phyloP scores from a whole-genome alignment of 2,113 vertebrate species.

The Melanerpes formicivorus region DNA sequence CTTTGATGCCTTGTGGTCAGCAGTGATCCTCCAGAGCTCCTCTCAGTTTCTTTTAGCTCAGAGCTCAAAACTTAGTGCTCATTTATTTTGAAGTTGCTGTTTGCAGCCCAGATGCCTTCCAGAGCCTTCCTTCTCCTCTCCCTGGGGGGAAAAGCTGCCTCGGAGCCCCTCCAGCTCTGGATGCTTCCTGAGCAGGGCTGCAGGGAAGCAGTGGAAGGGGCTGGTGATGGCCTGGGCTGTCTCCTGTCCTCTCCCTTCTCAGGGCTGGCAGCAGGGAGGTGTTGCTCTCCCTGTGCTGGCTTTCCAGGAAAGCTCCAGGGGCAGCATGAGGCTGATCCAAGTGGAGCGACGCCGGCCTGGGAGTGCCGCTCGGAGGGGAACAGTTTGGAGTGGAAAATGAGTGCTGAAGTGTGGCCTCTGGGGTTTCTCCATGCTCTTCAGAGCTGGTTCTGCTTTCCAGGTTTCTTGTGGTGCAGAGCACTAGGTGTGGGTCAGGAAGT shows the following conservation, averaged over 20 bases:
- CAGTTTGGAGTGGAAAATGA: not conserved
- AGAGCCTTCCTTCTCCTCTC: not conserved
- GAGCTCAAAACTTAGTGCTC: not conserved
- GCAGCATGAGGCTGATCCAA: not conserved
- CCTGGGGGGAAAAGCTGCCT: accelerated
- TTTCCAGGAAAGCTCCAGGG: not conserved
- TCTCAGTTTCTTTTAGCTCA: conserved; percentile 52
- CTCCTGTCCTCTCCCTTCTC: not conserved
- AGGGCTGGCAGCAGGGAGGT: not conserved
- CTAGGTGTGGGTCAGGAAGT: not conserved
- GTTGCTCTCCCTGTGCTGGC: not conserved
- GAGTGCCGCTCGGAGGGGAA: not conserved
- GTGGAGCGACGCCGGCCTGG: not conserved
- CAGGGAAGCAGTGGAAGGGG: not conserved
- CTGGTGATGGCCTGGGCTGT: not conserved
- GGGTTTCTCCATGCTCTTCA: not conserved
- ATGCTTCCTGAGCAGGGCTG: accelerated
- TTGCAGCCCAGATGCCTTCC: not conserved
- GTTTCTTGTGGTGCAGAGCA: not conserved
- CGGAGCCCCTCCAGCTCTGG: accelerated
- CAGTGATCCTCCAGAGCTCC: conserved; percentile 22
- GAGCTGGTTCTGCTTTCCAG: not conserved
- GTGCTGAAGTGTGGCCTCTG: not conserved
- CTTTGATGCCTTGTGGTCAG: conserved; percentile 17
- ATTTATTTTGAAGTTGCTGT: not conserved